Evolutionary conservation across 2,113 vertebrate genomes (phyloP).

Genomic region (Gadus chalcogrammus): DNA sequence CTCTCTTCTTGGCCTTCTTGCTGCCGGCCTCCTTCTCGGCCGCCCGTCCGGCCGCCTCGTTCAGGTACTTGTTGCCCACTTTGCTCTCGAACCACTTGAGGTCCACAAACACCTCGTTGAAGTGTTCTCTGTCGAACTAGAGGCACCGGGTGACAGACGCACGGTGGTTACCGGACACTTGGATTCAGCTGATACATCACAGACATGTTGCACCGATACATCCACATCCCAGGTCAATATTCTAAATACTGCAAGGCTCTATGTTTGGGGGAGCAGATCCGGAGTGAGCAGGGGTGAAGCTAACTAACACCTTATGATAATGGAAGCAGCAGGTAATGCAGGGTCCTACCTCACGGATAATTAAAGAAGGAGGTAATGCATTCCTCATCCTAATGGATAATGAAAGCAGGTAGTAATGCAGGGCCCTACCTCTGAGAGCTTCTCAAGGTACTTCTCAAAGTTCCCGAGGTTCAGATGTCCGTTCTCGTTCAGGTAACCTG

Average conservation of each 20-base stretch:
- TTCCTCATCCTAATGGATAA: slow-evolving; percentile 67
- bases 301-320: neutral
- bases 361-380: neutral
- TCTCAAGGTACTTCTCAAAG: slow-evolving; percentile 95
- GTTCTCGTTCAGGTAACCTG: slow-evolving; percentile 97
- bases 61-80: slow-evolving; percentile 97
- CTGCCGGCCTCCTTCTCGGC: slow-evolving; percentile 86
- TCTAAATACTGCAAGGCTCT: neutral
- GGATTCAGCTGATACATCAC: too few relatives aligned
- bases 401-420: neutral
- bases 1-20: slow-evolving; percentile 74
- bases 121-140: slow-evolving; percentile 96
- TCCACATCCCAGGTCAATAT: too few relatives aligned
- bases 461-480: slow-evolving; percentile 89
- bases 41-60: slow-evolving; percentile 90
- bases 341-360: slow-evolving; percentile 70
- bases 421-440: slow-evolving; percentile 86
- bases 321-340: neutral
- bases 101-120: slow-evolving; percentile 95
- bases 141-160: neutral
- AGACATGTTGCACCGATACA: too few relatives aligned
- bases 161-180: too few relatives aligned
- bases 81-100: slow-evolving; percentile 99
- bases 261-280: too few relatives aligned
- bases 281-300: too few relatives aligned